Evolutionary conservation across 1,140 invertebrate genomes (phyloP), one percentile per base, ranked within the genome.

Genomic region (Zaprionus nigranus): DNA sequence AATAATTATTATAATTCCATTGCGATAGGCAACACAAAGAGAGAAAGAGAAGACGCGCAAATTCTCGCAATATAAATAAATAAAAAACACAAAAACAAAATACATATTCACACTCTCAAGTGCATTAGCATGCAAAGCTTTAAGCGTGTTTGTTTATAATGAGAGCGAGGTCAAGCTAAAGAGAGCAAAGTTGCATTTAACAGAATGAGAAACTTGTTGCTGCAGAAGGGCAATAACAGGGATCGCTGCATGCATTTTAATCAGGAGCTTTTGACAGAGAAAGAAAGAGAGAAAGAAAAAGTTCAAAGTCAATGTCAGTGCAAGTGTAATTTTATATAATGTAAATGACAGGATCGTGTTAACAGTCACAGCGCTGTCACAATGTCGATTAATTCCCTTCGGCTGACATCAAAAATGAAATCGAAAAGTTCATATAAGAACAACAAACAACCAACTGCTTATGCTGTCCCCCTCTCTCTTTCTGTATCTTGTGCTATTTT

Each of bases 401-500:
- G 30, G 30, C 38, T 56, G 40, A 49, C 54, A 59, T 40, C 34
- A 30, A 36, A 36, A 69, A 53, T n/a, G 59, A 75, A 80, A 79
- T 60, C 38, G 46, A 66, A 56, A 62, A 54, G 6, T 66, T 43
- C 12, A 58, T 49, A 17, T 7, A 67, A 28, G 6, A 73, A 78
- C 9, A 66, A 72, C 54, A 58, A 62, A 24, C 53, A 69, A 60
- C 34, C 28, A n/a, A 34, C n/a, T 66, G 77, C 46, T 67, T 75
- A 58, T 76, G 40, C 36, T 46, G 67, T 80, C 71, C 46, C 53
- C 43, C 53, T 9, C 40, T 17, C 40, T 46, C n/a, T 46, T 6
- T 46, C n/a, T 46, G 1, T 78, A 40, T 34, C 61, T 46, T 84
- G 69, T 46, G 54, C 54, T 81, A 85, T 85, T 81, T 77, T 73